These are phyloP conservation scores for Gopherus evgoodei DNA, from an alignment of 2,113 vertebrate species.

Conservation along the genomic window DNA sequence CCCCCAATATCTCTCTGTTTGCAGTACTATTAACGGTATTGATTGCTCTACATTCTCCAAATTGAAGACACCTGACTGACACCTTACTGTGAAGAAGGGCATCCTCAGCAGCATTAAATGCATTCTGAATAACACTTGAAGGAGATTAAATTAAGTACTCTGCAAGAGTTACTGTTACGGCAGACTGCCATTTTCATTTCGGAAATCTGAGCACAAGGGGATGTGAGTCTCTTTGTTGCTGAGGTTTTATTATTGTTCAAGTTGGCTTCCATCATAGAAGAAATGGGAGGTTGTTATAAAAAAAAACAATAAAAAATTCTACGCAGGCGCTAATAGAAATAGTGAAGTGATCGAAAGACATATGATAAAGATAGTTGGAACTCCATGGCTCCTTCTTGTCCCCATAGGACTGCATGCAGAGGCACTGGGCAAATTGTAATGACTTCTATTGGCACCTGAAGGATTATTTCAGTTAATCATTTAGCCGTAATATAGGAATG, in stretches of 20 bases:
- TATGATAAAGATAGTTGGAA: slow-evolving; percentile 22
- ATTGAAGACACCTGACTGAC: slow-evolving; percentile 30
- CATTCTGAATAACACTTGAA: slow-evolving; percentile 44
- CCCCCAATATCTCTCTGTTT: slow-evolving; percentile 44
- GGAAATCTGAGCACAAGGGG: slow-evolving; percentile 16
- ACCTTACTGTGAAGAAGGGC: slow-evolving; percentile 36
- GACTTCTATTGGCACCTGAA: neutral
- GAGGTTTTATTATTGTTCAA: slow-evolving; percentile 56
- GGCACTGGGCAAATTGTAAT: neutral
- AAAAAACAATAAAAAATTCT: neutral
- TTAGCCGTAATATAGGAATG: slow-evolving; percentile 4
- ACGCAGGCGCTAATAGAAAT: neutral
- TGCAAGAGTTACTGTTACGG: slow-evolving; percentile 37
- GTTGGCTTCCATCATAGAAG: slow-evolving; percentile 23
- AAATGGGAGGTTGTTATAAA: slow-evolving; percentile 37
- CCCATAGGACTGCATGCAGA: neutral
- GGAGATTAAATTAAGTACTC: slow-evolving; percentile 59
- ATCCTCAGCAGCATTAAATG: slow-evolving; percentile 26
- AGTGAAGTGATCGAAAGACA: slow-evolving; percentile 16
- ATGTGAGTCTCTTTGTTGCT: neutral
- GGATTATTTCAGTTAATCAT: slow-evolving; percentile 30
- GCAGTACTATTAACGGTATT: slow-evolving; percentile 61
- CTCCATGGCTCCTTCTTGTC: slow-evolving; percentile 2
- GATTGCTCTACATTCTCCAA: slow-evolving; percentile 67
- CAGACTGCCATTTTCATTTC: slow-evolving; percentile 59